Conservation (phyloP, 2,113 vertebrate genomes). For the Solenodon paradoxus region DNA sequence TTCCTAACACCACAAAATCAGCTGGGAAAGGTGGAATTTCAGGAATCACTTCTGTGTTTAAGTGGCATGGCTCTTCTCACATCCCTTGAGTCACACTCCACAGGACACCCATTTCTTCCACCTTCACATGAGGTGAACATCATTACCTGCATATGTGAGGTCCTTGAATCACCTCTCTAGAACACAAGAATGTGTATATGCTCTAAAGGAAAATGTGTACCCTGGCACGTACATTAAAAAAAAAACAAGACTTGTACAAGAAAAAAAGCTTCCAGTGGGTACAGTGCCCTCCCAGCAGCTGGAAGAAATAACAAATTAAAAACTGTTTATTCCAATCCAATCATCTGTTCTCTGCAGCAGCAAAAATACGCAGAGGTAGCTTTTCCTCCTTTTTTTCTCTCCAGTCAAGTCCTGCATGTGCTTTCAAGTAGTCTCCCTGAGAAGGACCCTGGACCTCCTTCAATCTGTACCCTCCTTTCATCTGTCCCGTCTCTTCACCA, state of each 20-base stretch:
- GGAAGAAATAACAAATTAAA: background rate
- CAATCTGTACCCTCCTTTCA: background rate
- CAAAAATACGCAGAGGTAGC: background rate
- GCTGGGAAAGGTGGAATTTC: rapidly evolving
- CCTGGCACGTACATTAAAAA: rapidly evolving
- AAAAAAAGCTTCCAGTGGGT: background rate
- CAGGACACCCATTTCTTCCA: background rate
- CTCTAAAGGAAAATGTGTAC: background rate
- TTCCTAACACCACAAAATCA: background rate
- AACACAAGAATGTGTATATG: background rate
- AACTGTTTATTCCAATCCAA: background rate
- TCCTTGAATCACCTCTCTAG: background rate
- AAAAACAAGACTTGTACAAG: background rate
- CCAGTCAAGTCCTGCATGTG: background rate
- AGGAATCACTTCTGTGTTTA: too few species aligned
- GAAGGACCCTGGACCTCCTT: slow-evolving; percentile 5
- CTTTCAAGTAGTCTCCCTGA: background rate
- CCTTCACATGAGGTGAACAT: background rate
- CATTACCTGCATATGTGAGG: background rate
- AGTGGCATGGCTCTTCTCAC: background rate
- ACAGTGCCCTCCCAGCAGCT: rapidly evolving
- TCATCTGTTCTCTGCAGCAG: background rate
- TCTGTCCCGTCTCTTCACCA: background rate
- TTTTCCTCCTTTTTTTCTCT: background rate
- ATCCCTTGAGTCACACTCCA: rapidly evolving